Evolutionary conservation across 2,888 invertebrate species (phyloP), one percentile per base, ranked within the genome.

Genomic region (Argyra leucocephala): DNA sequence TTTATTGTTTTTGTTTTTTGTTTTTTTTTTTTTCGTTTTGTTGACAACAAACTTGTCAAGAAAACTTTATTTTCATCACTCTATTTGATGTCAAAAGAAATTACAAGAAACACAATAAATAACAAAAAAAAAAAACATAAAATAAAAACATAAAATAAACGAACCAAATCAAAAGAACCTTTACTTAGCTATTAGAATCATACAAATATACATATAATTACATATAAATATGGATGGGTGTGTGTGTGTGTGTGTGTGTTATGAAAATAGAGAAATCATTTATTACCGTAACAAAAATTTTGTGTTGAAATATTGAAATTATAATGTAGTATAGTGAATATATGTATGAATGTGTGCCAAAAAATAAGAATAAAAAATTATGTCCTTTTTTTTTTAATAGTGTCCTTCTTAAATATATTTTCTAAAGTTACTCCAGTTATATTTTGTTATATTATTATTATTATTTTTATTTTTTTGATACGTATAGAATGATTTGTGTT

Each of bases 11-110:
- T 37, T 37, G 12, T 37, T 37, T 5, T 37, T 37, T 31, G 10
- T 31, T 37, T 15, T 37, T 15, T 37, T 15, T 15, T 15, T 37
- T 9, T 10, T 9, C 3, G 2, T 12, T 12, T 12, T 37, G 37
- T 37, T 37, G 37, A 37, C 37, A 12, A 37, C 12, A 37, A 37
- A 37, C 37, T 37, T 37, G 37, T 37, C 37, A 37, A 37, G 12
- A 37, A 37, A 37, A 37, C 37, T 37, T 37, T 37, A 37, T 37
- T 37, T 37, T 37, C 37, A 37, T 37, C 37, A 37, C 37, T 37
- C 37, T 37, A 12, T 37, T 37, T 37, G 37, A 37, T 37, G 37
- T 37, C 37, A 37, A 37, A 37, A 37, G 12, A 37, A 37, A 37
- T 37, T 37, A 37, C 37, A 37, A 5, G 3, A 37, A 37, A 26